Evolutionary conservation across 2,888 invertebrate species (phyloP).

Genomic region (Hirtodrosophila duncani): DNA sequence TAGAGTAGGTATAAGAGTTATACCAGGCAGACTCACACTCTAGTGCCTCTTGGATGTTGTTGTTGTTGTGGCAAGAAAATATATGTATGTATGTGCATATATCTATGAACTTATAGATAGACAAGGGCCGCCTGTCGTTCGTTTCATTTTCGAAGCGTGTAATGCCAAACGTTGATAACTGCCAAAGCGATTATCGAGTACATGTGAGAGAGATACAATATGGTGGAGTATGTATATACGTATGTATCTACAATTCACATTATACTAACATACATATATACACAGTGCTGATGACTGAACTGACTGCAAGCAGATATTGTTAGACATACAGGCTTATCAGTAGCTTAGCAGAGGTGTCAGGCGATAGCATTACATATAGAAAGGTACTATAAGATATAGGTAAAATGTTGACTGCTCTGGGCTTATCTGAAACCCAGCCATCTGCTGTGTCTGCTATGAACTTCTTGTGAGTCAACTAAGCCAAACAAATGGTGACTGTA

Average conservation of each 20-base stretch:
- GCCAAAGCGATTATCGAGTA: slow-evolving; percentile 33
- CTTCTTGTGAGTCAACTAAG: no score
- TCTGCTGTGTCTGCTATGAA: no score
- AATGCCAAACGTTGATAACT: slow-evolving; percentile 31
- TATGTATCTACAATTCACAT: slow-evolving; percentile 8
- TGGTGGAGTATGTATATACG: no score
- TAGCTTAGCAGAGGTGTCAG: slow-evolving; percentile 39
- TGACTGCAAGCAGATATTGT: slow-evolving; percentile 1
- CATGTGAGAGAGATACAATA: background rate
- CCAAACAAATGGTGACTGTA: no score
- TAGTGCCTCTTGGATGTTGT: slow-evolving; percentile 22
- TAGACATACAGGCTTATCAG: slow-evolving; percentile 36
- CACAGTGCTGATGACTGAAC: no score
- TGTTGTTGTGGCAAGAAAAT: slow-evolving; percentile 22
- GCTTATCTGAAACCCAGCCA: no score
- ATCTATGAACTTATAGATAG: no score
- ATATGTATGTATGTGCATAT: no score
- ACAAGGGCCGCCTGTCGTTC: no score
- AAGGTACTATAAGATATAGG: no score
- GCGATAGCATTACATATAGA: slow-evolving; percentile 22
- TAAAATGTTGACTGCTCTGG: no score
- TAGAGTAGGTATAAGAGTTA: background rate
- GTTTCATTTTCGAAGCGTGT: slow-evolving; percentile 27
- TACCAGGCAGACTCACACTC: background rate
- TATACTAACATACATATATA: background rate